Evolutionary conservation across 2,888 invertebrate genomes (phyloP), one percentile per base, ranked within the genome.

Genomic region (Oxytorus armatus): DNA sequence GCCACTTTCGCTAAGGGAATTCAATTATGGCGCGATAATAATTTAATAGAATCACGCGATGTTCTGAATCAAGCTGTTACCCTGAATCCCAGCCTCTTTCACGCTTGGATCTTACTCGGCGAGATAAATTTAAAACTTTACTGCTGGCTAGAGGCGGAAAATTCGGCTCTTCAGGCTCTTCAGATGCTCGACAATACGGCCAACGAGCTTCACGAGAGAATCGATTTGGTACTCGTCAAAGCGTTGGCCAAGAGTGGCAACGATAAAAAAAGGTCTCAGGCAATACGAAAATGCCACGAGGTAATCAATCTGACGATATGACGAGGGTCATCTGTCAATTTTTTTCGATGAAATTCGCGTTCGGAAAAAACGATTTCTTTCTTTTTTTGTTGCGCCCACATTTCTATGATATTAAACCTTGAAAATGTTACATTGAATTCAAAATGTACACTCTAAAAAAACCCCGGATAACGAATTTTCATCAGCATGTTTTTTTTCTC

Each of bases 1-100:
- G 95, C 94, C 1, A 90, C 93, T 33, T 92, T 96, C 51, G 93
- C 96, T 1, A 93, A 94, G 91, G 94, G 94, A 39, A 93, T 95
- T 78, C 88, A 94, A 70, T 89, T 92, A 16, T 94, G 92, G 89
- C 91, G 93, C 16, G 92, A 93, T 57, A 91, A 93, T 21, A 92
- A 94, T 74, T 94, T 93, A 84, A 87, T 94, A 18, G 93, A 94
- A 79, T 94, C 96, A 0, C 92, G 93, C 82, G 93, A 94, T 74
- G 85, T 92, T 82, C 89, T 94, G 11, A 90, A 92, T 88, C 87
- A 88, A 86, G 91, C 93, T 0, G 91, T 93, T 75, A 82, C 85
- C 21, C 80, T 89, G 33, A 92, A 93, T 82, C 92, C 93, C 0
- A 91, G 92, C 18, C 92, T 93, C 49, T 85, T 92, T 10, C 90